phyloP scores from a whole-genome alignment of 2,888 invertebrate species.

The Acronicta leporina region DNA sequence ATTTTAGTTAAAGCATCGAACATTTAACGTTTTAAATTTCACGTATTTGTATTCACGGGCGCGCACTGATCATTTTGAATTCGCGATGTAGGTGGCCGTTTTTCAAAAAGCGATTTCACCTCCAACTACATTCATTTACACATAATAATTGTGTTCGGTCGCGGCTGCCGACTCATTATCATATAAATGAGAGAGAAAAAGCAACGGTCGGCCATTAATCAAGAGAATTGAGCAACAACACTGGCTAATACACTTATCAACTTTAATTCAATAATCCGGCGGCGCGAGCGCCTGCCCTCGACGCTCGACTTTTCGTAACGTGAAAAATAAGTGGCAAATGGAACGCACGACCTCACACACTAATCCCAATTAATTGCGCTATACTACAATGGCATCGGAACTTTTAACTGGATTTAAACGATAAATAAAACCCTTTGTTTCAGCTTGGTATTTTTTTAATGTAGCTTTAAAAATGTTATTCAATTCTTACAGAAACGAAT shows the following conservation, averaged over 20 bases:
- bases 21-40: conserved; percentile 65
- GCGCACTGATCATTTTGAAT: conserved; percentile 64
- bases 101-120: conserved; percentile 75
- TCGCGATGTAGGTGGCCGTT: conserved; percentile 51
- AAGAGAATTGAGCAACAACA: conserved; percentile 86
- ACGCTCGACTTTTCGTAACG: conserved; percentile 79
- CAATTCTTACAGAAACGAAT: neutral
- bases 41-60: conserved; percentile 55
- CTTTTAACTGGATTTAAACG: conserved; percentile 45
- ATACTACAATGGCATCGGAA: conserved; percentile 58
- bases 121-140: conserved; percentile 79
- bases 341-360: conserved; percentile 81
- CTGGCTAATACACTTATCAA: conserved; percentile 88
- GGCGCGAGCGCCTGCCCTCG: conserved; percentile 73
- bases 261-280: conserved; percentile 86
- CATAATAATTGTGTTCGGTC: conserved; percentile 83
- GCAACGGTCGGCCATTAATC: conserved; percentile 85
- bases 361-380: conserved; percentile 83
- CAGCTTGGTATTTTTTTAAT: neutral
- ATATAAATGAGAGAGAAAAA: conserved; percentile 88
- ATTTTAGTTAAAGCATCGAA: conserved; percentile 74
- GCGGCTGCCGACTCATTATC: conserved; percentile 84
- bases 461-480: neutral
- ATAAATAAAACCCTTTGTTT: conserved; percentile 21
- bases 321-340: conserved; percentile 83